A percentile compares a stretch with the other conserved stretches of the same genome.
phyloP scores from a whole-genome alignment of 2,797 vertebrate genomes.

The Triplophysa yarkandensis region DNA sequence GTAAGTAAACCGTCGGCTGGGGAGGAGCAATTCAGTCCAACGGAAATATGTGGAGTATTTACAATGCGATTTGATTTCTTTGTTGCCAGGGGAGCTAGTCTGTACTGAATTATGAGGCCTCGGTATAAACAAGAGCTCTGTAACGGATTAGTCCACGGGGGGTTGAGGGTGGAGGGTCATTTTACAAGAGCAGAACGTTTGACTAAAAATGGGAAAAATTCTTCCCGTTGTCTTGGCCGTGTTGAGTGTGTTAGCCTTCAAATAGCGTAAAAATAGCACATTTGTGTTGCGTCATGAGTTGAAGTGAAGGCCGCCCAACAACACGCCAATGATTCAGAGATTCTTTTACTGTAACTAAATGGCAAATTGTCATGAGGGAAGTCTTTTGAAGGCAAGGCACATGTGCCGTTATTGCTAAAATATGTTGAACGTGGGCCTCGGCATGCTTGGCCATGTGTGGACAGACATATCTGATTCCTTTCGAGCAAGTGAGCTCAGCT shows the following conservation, averaged over 20 bases:
- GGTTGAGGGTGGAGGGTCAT: background rate
- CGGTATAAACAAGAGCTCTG: slow-evolving; percentile 59
- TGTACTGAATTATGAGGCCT: slow-evolving; percentile 69
- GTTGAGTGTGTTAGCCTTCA: background rate
- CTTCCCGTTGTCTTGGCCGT: slow-evolving; percentile 35
- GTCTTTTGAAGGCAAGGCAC: slow-evolving; percentile 1
- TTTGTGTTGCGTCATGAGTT: background rate
- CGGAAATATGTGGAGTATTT: slow-evolving; percentile 70
- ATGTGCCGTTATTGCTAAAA: slow-evolving; percentile 5
- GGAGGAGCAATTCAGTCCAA: slow-evolving; percentile 60
- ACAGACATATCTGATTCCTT: slow-evolving; percentile 66
- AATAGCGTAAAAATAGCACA: background rate
- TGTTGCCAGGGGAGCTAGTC: slow-evolving; percentile 63
- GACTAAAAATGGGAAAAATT: slow-evolving; percentile 18
- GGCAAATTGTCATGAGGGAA: background rate
- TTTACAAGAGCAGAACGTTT: slow-evolving; percentile 7
- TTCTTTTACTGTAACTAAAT: background rate
- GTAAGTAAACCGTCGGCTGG: slow-evolving; percentile 47
- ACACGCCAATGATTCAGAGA: background rate
- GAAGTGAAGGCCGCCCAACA: background rate
- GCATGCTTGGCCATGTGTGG: slow-evolving; percentile 56
- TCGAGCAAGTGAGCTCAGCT: slow-evolving; percentile 65
- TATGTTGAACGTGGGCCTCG: background rate
- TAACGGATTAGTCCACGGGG: slow-evolving; percentile 62
- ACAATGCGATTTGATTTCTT: slow-evolving; percentile 73